Evolutionary conservation across 2,113 vertebrate genomes (phyloP), one percentile per base, ranked within the genome.

Genomic region (Pluvianellus socialis): DNA sequence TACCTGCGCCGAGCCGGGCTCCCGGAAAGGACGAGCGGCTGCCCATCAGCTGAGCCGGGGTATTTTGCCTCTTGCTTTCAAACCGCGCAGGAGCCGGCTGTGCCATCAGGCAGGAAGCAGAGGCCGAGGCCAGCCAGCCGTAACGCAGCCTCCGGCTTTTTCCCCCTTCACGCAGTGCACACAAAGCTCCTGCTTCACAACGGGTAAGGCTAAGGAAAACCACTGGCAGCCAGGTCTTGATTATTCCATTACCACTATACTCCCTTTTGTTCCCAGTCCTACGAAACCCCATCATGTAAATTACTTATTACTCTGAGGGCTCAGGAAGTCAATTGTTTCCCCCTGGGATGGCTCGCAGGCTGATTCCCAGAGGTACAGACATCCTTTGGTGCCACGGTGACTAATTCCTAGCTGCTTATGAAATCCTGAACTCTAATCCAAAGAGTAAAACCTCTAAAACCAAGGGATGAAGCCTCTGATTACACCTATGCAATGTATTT

Each of bases 101-200:
- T 33, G 23, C 58, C 33, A 30, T 40, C 9, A 15, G 65, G 35
- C 3, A 32, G 30, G n/a, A 8, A 35, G 42, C 49, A 44, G 55
- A 42, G 21, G 62, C 63, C 2, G 9, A 47, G 71, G 50, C 50
- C 50, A 7, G 40, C 16, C n/a, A 62, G 55, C 38, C 68, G 55
- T 76, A 2, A 2, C 38, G 22, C 50, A 42, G 8, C 50, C 68
- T 73, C 23, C 58, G 47, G n/a, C 35, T 33, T 50, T 79, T 59
- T 16, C 21, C 27, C 27, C 47, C 61, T 55, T 66, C 0, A 1
- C 0, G 0, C 35, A 9, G 26, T 16, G 47, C 42, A 42, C 28
- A 35, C 56, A 45, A 28, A 89, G 8, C 47, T 92, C 50, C 38
- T 66, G 20, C 47, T 70, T 56, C 83, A 19, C 21, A 59, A 40